Evolutionary conservation across 2,888 invertebrate species (phyloP), one percentile per base, ranked within the genome.

Genomic region (Xanthostigma xanthostigma): DNA sequence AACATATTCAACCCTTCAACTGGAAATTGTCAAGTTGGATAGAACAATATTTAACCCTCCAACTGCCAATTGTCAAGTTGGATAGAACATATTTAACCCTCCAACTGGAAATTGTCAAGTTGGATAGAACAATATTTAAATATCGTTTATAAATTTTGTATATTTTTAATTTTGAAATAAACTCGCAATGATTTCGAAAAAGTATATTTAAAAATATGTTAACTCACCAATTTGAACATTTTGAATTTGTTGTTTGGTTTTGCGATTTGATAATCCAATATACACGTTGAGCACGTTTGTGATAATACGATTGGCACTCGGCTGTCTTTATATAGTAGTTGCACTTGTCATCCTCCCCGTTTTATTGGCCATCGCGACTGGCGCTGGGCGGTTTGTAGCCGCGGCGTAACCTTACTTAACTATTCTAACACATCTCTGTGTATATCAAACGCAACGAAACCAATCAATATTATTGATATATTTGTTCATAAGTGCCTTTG

Each of bases 201-300:
- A 10, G 33, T 34, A 35, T 12, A 17, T 35, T 10, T 34, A 13
- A 9, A 14, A 35, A 46, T 14, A 33, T 27, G 8, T 41, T 12
- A 40, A 58, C 60, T 59, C 54, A 61, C 60, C 53, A 59, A 54
- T 54, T 59, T 59, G 57, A 57, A 59, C 60, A 60, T 60, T 55
- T 54, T 59, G 57, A 44, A 11, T 37, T 46, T 40, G 50, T 47
- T 50, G 49, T 44, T 37, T 46, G 36, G 34, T 45, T 46, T 34
- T 13, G 12, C n/a, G 36, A 17, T 37, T 39, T 13, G 10, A 5
- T 27, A 27, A 41, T 38, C 39, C 40, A 49, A 43, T 36, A 49
- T 45, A 50, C 41, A 41, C 42, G 36, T 48, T 41, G 27, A 6
- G 27, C 27, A 27, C 27, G 27, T 27, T 27, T 44, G 45, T 48